Evolutionary conservation across 2,113 vertebrate genomes (phyloP), one percentile per base, ranked within the genome.

Genomic region (Benitochromis conjunctus): DNA sequence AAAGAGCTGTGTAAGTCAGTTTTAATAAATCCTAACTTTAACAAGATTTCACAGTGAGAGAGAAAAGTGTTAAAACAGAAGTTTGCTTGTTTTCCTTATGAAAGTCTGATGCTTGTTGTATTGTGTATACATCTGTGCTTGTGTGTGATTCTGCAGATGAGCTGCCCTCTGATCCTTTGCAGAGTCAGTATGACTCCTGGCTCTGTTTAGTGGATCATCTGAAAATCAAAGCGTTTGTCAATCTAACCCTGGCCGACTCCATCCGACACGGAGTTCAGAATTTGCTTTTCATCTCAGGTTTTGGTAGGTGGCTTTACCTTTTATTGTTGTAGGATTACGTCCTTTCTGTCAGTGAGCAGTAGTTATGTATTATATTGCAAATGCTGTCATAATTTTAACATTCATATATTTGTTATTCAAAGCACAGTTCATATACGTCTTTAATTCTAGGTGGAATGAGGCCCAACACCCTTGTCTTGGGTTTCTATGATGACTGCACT

Each of bases 151-250:
- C 36, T 88, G 2, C 88, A 98, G 97, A 97, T 57, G 56, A 53
- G 16, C 92, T 98, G 80, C 97, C 97, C 4, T 96, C 95, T 0
- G 97, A 98, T 88, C 97, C 97, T 0, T 92, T 98, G 66, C 97
- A 97, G 86, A 91, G 94, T 66, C 94, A 94, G 89, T 96, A 96
- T 18, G 96, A 97, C 83, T 97, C 96, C 0, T 98, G 97, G 97
- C 92, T 98, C 60, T 96, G 94, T 69, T 94, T 98, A 36, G 97
- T 98, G 34, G 97, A 97, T 94, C 96, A 97, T 86, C 94, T 98
- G 55, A 97, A 98, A 2, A 96, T 98, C 89, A 98, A 98, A 81
- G 97, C 97, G 0, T 98, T 98, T 1, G 95, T 98, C 80, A 98
- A 97, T 90, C 96, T 98, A 38, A 98, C 97, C 0, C 94, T 98